A percentile compares a stretch with the other conserved stretches of the same genome.
Conservation (phyloP, 1,140 invertebrate genomes). For the Bombus haemorrhoidalis region DNA sequence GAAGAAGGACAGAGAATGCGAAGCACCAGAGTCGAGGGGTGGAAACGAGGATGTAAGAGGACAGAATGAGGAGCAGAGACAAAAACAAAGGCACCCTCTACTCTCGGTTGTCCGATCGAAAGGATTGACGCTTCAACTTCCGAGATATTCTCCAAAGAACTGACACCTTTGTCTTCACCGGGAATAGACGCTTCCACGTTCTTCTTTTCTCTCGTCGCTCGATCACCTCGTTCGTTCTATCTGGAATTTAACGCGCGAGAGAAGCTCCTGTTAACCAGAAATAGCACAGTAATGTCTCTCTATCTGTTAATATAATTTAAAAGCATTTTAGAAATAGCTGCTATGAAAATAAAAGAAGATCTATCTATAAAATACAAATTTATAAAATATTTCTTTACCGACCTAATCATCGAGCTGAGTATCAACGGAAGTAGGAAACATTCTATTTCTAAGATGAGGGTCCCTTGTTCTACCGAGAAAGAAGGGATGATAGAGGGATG, state of each 20-base stretch:
- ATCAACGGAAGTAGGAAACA: not conserved
- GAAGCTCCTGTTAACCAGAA: slow-evolving; percentile 31
- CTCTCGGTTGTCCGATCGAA: slow-evolving; percentile 75
- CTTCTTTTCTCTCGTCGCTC: slow-evolving; percentile 36
- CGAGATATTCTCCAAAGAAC: slow-evolving; percentile 74
- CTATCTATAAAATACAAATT: no score
- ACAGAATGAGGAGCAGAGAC: slow-evolving; percentile 71
- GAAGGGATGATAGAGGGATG: slow-evolving; percentile 72
- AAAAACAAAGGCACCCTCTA: slow-evolving; percentile 75
- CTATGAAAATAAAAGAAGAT: not conserved
- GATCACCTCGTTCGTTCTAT: slow-evolving; percentile 56
- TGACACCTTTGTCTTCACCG: slow-evolving; percentile 76
- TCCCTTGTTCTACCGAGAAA: slow-evolving; percentile 1
- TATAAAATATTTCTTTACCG: not conserved
- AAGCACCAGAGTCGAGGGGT: slow-evolving; percentile 15
- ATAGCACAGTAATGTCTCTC: slow-evolving; percentile 1
- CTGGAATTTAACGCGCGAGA: slow-evolving; percentile 6
- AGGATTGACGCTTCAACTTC: slow-evolving; percentile 77
- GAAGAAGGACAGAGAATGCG: slow-evolving; percentile 11
- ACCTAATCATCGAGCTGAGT: no score
- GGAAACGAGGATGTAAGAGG: slow-evolving; percentile 64
- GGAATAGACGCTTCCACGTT: slow-evolving; percentile 62
- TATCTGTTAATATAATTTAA: not conserved
- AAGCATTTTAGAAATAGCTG: not conserved
- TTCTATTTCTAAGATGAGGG: not conserved